Base-by-base conservation (phyloP, 2,888 invertebrate species). In the Adineta ricciae region DNA sequence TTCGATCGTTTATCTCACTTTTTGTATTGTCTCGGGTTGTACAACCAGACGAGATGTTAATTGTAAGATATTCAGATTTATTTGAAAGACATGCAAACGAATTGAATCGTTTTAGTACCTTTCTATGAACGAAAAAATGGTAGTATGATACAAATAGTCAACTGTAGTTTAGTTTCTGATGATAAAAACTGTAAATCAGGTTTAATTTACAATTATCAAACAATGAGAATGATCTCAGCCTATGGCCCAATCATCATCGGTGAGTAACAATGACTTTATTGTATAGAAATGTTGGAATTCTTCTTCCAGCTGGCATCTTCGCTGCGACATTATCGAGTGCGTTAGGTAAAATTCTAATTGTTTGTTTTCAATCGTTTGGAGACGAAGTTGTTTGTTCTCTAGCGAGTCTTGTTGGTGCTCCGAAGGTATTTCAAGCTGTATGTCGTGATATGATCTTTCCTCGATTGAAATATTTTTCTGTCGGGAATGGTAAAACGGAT, bases 261-360 rank as follows among this genome's bases (percentile, higher is more conserved):
- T 64, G 1, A 32, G 64, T 64, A 32, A 2, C 27, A 32, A 19
- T 19, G 2, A 19, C 1, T 27, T 1, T 27, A 9, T 27, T 56
- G n/a, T 24, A 9, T n/a, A 11, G n/a, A 27, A 14, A 27, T 32
- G 8, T 64, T 11, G 27, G 27, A 9, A 32, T 32, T 19, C 4
- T 32, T 16, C 3, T 36, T 32, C 19, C 19, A 64, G 96, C 95
- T 2, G 98, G 98, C 0, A 97, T 97, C 89, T 97, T 96, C 92
- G 97, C 97, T 2, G 98, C 98, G 7, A 97, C 98, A 0, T 92
- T 98, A 14, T 96, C 96, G 83, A 97, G 97, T 0, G 97, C 97
- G 0, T 92, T 78, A 78, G 78, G 78, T 78, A 3, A 19, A 32
- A n/a, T 64, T 27, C 2, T 27, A 4, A 64, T 24, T 64, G 16